Percentiles rank a stretch among this genome's conserved stretches.
phyloP scores from a whole-genome alignment of 2,888 invertebrate genomes.

The Apodemia mormo region DNA sequence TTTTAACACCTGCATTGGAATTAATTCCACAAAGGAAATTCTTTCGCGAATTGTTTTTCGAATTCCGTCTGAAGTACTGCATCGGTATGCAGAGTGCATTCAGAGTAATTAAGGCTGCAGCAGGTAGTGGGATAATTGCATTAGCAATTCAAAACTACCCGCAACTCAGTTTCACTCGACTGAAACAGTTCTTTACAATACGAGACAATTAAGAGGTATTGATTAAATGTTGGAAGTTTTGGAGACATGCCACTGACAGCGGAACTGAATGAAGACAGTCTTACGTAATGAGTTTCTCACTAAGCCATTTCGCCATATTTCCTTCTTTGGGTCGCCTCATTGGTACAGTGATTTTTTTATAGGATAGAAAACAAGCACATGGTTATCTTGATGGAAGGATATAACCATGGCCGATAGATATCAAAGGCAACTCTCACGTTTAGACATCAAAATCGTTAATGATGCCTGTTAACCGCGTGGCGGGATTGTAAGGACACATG shows the following conservation, averaged over 20 bases:
- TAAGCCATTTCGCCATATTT: neutral
- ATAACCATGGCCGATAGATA: no score
- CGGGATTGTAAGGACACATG: no score
- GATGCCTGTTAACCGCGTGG: no score
- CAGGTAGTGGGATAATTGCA: slow-evolving; percentile 36
- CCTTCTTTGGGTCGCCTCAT: no score
- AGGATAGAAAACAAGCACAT: no score
- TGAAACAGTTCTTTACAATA: slow-evolving; percentile 7
- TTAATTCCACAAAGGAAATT: neutral
- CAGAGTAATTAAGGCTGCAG: slow-evolving; percentile 35
- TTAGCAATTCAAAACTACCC: slow-evolving; percentile 40
- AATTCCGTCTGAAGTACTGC: neutral
- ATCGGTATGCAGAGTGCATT: slow-evolving; percentile 20
- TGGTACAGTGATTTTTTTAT: no score
- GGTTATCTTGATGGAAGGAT: no score
- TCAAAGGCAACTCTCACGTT: no score
- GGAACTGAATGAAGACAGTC: neutral
- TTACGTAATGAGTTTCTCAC: neutral
- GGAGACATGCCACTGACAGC: neutral
- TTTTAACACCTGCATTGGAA: neutral
- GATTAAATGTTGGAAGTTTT: neutral
- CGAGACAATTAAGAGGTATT: slow-evolving; percentile 8
- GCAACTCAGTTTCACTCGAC: neutral
- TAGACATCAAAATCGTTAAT: no score
- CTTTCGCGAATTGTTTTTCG: neutral